Conservation (phyloP, 1,140 invertebrate species). For the Drosophila setifemur region DNA sequence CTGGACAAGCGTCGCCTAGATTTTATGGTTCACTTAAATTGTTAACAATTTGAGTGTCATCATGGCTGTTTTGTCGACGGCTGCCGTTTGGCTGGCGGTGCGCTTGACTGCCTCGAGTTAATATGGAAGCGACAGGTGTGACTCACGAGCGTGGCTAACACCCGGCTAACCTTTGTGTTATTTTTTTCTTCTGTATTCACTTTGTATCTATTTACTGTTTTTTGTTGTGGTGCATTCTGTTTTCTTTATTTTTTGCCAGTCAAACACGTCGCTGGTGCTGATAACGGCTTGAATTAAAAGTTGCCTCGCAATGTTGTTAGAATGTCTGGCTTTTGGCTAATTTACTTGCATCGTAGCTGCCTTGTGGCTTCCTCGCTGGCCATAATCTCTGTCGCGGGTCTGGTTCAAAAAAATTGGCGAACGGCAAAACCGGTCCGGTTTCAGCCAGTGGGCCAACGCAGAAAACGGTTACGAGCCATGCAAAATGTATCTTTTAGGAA, state of each 20-base stretch:
- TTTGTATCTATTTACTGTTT: neutral
- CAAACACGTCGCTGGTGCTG: conserved; percentile 60
- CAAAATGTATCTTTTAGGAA: conserved; percentile 66
- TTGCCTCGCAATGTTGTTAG: conserved; percentile 34
- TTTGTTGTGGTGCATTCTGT: neutral
- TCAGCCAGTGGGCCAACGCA: conserved; percentile 48
- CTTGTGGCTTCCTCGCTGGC: conserved; percentile 52
- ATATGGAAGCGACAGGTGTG: conserved; percentile 65
- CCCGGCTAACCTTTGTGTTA: conserved; percentile 63
- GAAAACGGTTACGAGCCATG: conserved; percentile 47
- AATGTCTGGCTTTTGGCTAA: conserved; percentile 36
- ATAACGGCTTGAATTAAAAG: conserved; percentile 46
- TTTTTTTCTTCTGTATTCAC: neutral
- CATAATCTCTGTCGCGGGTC: conserved; percentile 23
- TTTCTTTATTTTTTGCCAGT: conserved; percentile 42
- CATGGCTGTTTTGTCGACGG: conserved; percentile 30
- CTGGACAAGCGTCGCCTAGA: conserved; percentile 43
- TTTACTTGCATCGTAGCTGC: conserved; percentile 11
- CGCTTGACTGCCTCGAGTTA: conserved; percentile 41
- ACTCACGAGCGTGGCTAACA: conserved; percentile 68
- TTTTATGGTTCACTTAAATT: conserved; percentile 57
- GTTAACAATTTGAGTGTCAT: conserved; percentile 66
- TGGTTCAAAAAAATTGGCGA: conserved; percentile 30
- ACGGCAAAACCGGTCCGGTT: conserved; percentile 54
- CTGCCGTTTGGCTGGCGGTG: conserved; percentile 34